These are phyloP conservation scores for Sapajus apella DNA, from an alignment of 2,113 vertebrate species.

Conservation along the genomic window DNA sequence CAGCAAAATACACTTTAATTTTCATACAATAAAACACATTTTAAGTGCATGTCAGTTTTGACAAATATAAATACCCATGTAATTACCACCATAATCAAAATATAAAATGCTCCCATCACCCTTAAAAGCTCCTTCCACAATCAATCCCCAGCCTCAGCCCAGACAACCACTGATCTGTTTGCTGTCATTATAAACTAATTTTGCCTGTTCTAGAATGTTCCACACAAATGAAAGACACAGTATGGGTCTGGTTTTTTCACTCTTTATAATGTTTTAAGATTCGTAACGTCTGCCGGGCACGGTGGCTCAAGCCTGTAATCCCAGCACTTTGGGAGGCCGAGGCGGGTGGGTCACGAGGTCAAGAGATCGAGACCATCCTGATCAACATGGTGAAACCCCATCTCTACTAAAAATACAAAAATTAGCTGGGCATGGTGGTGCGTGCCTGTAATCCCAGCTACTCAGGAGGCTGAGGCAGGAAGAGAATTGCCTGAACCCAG, in stretches of 20 bases:
- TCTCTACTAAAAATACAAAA: no score
- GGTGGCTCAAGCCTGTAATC: no score
- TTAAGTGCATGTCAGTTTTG: conserved; percentile 6
- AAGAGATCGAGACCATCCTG: no score
- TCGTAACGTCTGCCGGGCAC: neutral
- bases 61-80: neutral
- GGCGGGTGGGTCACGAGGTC: no score
- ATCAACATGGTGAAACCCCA: no score
- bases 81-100: neutral
- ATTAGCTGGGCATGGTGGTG: no score
- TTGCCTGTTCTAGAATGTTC: conserved; percentile 34
- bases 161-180: neutral
- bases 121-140: neutral
- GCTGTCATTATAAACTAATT: neutral
- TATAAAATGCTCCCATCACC: neutral
- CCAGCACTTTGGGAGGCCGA: no score
- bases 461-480: no score
- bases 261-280: neutral
- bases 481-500: no score
- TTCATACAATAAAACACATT: neutral
- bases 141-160: neutral
- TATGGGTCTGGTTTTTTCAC: neutral
- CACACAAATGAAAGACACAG: neutral
- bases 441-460: no score
- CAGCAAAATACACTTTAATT: neutral